Base-by-base conservation (phyloP, 2,888 invertebrate genomes). In the Arctia plantaginis region DNA sequence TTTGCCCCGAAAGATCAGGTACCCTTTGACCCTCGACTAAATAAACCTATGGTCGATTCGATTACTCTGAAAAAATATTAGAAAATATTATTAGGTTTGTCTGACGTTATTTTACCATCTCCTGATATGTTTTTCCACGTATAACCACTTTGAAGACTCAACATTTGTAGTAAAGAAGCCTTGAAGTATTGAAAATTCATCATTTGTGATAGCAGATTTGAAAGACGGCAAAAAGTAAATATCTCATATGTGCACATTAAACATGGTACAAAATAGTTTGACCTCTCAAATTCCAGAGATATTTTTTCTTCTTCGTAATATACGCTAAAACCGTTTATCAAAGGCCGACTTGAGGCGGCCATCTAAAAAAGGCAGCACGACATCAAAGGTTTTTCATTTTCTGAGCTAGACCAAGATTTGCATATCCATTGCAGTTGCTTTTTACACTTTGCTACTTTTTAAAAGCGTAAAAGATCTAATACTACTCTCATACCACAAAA, bases 391-490 rank as follows among this genome's bases (percentile, higher is more conserved):
- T 33, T 23, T 7, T 23, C 65, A 39, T 71, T 76, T 78, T 55
- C 59, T 71, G 35, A 69, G 66, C 39, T 73, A 64, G 71, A 51
- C 70, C 12, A 30, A 74, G 70, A 59, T 67, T 69, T 73, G 47
- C 69, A 69, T 51, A 27, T 41, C 41, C 59, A 67, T 67, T 41
- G 67, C 47, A 41, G 67, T 30, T 47, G 41, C 47, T 27, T 68
- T 30, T 65, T 35, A 27, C 27, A 27, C 27, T 47, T 51, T 64
- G 62, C 23, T 62, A 23, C 30, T 27, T 18, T 64, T 64, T 41
- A 65, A 62, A 20, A 47, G 20, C 6, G 18, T 47, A 47, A 4
- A 20, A 18, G 18, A 18, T 18, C 15, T 47, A 13, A 6, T 47
- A 47, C 47, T 47, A 4, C 18, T 47, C 18, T 47, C 18, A 47